phyloP scores from a whole-genome alignment of 2,888 invertebrate genomes.

The Torymus auratus region DNA sequence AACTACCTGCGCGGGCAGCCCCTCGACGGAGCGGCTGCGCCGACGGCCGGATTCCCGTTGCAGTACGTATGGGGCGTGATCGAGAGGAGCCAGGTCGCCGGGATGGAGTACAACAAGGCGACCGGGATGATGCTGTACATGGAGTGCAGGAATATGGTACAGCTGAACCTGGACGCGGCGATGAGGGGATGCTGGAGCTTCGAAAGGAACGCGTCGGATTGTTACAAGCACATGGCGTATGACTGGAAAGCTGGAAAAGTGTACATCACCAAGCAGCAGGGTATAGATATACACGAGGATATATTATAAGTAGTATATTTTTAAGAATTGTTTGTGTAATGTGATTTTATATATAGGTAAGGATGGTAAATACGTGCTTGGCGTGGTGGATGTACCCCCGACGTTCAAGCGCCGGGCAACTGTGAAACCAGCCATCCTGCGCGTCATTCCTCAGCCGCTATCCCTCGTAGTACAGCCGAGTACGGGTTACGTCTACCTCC shows the following conservation, averaged over 20 bases:
- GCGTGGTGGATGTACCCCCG: constrained; percentile 29
- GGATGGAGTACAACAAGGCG: constrained; percentile 22
- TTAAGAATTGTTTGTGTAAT: too few relatives aligned
- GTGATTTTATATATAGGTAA: not conserved
- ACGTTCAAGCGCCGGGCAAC: constrained; percentile 15
- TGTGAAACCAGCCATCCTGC: constrained; percentile 2
- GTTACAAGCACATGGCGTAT: constrained; percentile 29
- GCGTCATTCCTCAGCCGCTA: constrained; percentile 21
- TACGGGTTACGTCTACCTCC: constrained; percentile 27
- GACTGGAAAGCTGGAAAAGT: constrained; percentile 24
- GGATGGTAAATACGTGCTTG: constrained; percentile 10
- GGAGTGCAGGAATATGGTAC: constrained; percentile 10
- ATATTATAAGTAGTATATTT: too few relatives aligned
- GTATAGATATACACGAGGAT: not conserved
- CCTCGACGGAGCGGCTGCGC: too few relatives aligned
- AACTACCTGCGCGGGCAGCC: constrained; percentile 5
- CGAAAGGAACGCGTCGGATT: constrained; percentile 12
- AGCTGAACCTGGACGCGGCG: constrained; percentile 10
- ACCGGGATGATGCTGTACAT: constrained; percentile 4
- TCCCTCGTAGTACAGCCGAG: constrained; percentile 25
- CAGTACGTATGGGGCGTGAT: constrained; percentile 20
- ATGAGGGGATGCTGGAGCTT: constrained; percentile 27
- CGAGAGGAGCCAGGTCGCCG: not conserved
- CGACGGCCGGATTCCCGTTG: not conserved
- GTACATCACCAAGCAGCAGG: constrained; percentile 14